Evolutionary conservation across 2,113 vertebrate genomes (phyloP).

Genomic region (Tachycineta bicolor): DNA sequence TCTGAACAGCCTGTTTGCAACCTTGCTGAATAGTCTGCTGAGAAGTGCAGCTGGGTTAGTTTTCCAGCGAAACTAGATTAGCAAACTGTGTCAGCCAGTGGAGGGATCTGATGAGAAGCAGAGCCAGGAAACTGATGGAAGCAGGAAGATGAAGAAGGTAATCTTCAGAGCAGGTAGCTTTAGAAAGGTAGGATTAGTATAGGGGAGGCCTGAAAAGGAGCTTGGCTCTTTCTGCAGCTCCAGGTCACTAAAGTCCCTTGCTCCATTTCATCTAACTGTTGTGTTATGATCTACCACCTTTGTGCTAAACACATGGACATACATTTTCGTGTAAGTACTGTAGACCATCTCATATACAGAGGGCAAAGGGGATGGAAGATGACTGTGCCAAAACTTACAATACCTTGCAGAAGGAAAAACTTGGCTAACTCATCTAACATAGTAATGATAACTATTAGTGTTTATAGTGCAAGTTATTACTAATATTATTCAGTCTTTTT

Average conservation of each 20-base stretch:
- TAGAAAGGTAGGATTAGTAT: background rate
- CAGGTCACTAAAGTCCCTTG: background rate
- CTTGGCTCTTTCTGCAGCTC: background rate
- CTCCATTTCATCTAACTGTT: background rate
- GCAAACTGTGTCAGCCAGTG: background rate
- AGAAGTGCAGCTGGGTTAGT: background rate
- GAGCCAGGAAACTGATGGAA: background rate
- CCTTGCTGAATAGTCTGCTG: background rate
- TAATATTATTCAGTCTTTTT: background rate
- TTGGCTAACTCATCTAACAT: background rate
- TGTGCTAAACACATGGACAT: fast-evolving
- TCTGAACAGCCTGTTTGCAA: background rate
- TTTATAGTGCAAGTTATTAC: background rate
- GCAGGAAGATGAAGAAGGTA: background rate
- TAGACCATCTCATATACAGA: background rate
- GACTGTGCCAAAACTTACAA: background rate
- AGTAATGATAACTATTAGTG: background rate
- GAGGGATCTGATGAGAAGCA: background rate
- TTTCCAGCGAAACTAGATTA: background rate
- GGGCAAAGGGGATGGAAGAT: background rate
- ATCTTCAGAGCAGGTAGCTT: background rate
- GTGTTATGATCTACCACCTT: background rate
- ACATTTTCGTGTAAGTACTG: background rate
- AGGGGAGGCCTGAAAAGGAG: background rate
- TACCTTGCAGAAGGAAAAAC: background rate